These are phyloP conservation scores for Anguilla rostrata DNA, from an alignment of 2,113 vertebrate species.

Conservation along the genomic window DNA sequence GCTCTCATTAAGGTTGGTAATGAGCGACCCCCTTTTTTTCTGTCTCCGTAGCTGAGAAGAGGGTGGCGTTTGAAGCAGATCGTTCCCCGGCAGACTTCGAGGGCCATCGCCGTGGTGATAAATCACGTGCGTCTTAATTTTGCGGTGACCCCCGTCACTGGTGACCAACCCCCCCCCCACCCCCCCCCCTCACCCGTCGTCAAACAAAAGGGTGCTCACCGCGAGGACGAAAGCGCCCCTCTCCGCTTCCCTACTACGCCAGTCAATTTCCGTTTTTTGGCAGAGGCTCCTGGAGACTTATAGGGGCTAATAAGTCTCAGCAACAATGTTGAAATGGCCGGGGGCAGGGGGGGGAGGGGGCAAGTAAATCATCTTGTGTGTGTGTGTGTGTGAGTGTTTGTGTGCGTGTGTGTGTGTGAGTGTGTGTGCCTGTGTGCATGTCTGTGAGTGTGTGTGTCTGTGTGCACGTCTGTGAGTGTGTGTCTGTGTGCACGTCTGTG, in stretches of 20 bases:
- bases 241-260: conserved; percentile 52
- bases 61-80: neutral
- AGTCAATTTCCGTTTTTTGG: conserved; percentile 63
- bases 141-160: conserved; percentile 52
- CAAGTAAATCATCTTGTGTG: conserved; percentile 44
- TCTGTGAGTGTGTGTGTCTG: too few relatives aligned
- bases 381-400: neutral
- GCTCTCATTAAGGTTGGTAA: neutral
- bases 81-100: conserved; percentile 40
- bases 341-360: conserved; percentile 20
- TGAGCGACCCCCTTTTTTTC: neutral
- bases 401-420: too few relatives aligned
- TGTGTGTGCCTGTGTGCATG: too few relatives aligned
- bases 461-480: too few relatives aligned
- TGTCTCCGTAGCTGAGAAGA: neutral
- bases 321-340: neutral
- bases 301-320: neutral
- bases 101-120: conserved; percentile 58
- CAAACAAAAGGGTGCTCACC: conserved; percentile 53
- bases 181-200: conserved; percentile 33
- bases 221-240: conserved; percentile 51
- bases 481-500: too few relatives aligned
- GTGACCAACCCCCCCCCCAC: conserved; percentile 7
- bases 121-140: conserved; percentile 53
- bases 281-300: conserved; percentile 34